A percentile compares a stretch with the other conserved stretches of the same genome.
phyloP scores from a whole-genome alignment of 2,888 invertebrate species.

The Drosophila anomalata region DNA sequence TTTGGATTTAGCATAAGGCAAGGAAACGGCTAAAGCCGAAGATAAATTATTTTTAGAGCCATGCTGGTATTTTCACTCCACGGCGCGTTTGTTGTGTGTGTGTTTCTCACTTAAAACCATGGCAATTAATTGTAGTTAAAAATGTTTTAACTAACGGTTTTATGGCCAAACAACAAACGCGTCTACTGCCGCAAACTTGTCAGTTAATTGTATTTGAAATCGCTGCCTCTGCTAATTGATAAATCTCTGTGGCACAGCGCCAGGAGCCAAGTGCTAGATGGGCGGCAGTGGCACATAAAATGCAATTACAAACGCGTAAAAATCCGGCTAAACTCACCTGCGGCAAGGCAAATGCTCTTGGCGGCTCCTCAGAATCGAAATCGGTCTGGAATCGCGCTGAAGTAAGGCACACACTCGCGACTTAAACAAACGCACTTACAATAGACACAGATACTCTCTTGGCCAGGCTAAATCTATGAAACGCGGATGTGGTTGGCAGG shows the following conservation, averaged over 20 bases:
- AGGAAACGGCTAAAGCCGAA: constrained; percentile 52
- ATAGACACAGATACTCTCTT: constrained; percentile 37
- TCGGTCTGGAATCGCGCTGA: constrained; percentile 27
- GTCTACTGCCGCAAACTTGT: constrained; percentile 46
- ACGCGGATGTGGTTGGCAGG: constrained; percentile 68
- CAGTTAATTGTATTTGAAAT: constrained; percentile 73
- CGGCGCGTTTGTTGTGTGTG: constrained; percentile 32
- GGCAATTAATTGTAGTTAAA: constrained; percentile 70
- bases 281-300: constrained; percentile 64
- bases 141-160: constrained; percentile 73
- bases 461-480: constrained; percentile 60
- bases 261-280: constrained; percentile 22
- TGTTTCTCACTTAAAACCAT: constrained; percentile 55
- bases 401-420: constrained; percentile 35
- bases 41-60: constrained; percentile 53
- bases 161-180: constrained; percentile 49
- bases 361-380: constrained; percentile 21
- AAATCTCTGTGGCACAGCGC: constrained; percentile 46
- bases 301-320: constrained; percentile 67
- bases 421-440: constrained; percentile 22
- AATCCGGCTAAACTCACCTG: constrained; percentile 35
- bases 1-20: constrained; percentile 56
- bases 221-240: constrained; percentile 67
- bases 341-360: constrained; percentile 29
- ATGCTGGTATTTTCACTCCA: constrained; percentile 38